These are phyloP conservation scores for Harpagifer antarcticus DNA, from an alignment of 2,797 vertebrate species.

Conservation along the genomic window DNA sequence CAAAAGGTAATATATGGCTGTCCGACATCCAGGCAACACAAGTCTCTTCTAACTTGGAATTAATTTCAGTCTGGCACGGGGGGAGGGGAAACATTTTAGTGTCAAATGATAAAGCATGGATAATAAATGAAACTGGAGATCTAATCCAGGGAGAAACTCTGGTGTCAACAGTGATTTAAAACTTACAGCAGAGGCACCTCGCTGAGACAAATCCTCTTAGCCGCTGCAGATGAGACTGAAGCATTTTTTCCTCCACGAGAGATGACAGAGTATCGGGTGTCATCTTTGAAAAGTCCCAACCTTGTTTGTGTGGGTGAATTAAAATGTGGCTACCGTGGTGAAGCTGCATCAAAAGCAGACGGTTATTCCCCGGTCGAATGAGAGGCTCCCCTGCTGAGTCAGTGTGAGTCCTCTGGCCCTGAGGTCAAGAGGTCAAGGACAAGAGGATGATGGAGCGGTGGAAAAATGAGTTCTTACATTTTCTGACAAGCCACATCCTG, in stretches of 20 bases:
- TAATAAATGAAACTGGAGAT: conserved; percentile 75
- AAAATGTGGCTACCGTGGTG: conserved; percentile 21
- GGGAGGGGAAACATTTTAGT: conserved; percentile 62
- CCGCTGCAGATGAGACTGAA: conserved; percentile 55
- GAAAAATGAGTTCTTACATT: conserved; percentile 50
- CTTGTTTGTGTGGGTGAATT: conserved; percentile 46
- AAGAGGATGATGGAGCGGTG: conserved; percentile 29
- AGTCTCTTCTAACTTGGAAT: conserved; percentile 71
- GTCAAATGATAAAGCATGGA: conserved; percentile 67
- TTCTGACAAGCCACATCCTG: conserved; percentile 35
- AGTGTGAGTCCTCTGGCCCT: not conserved
- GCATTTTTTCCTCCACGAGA: conserved; percentile 31
- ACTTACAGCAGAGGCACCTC: conserved; percentile 69
- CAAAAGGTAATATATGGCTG: conserved; percentile 51
- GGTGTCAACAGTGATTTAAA: conserved; percentile 79
- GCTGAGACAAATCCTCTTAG: conserved; percentile 75
- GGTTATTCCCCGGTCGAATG: conserved; percentile 29
- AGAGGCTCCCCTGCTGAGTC: conserved; percentile 19
- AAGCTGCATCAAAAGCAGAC: conserved; percentile 37
- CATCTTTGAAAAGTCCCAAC: conserved; percentile 53
- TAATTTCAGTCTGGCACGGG: conserved; percentile 61
- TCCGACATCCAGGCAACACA: conserved; percentile 44
- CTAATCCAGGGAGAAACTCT: conserved; percentile 70
- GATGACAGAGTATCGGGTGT: conserved; percentile 58
- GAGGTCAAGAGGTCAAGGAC: conserved; percentile 59